Evolutionary conservation across 2,113 vertebrate genomes (phyloP).

Genomic region (Callipepla californica): DNA sequence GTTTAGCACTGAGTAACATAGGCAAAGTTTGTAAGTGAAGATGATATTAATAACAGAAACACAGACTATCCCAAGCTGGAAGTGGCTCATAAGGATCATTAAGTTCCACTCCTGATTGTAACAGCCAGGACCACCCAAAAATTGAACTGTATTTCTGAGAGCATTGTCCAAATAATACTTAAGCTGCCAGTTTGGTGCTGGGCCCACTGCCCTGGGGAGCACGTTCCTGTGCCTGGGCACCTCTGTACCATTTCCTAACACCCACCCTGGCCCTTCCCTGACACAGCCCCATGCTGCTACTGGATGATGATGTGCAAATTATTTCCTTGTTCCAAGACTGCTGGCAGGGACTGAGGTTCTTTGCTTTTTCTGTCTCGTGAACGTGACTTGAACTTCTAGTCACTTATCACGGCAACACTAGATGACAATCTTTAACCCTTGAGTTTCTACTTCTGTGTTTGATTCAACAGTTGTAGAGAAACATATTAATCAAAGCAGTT

Average conservation of each 20-base stretch:
- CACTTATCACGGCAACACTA: not conserved
- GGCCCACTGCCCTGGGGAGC: not conserved
- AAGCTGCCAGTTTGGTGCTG: not conserved
- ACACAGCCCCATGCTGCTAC: not conserved
- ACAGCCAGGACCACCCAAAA: not conserved
- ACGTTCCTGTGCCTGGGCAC: too few species aligned
- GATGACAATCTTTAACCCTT: not conserved
- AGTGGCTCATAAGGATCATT: not conserved
- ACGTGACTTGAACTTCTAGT: not conserved
- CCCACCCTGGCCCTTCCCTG: not conserved
- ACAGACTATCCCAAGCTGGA: too few species aligned
- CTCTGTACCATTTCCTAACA: not conserved
- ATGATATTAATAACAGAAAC: not conserved
- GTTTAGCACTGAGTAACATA: not conserved
- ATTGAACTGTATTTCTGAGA: not conserved
- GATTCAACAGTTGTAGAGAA: not conserved
- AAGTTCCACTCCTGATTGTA: not conserved
- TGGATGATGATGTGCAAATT: not conserved
- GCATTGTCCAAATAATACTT: not conserved
- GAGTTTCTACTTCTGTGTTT: not conserved
- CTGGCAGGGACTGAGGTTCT: not conserved
- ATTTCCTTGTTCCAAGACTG: not conserved
- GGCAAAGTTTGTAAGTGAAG: not conserved
- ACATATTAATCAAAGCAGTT: not conserved
- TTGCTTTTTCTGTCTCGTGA: not conserved